Percentiles rank a stretch among this genome's conserved stretches.
These are phyloP conservation scores for Nymphalis io DNA, from an alignment of 1,140 invertebrate genomes.

Conservation along the genomic window DNA sequence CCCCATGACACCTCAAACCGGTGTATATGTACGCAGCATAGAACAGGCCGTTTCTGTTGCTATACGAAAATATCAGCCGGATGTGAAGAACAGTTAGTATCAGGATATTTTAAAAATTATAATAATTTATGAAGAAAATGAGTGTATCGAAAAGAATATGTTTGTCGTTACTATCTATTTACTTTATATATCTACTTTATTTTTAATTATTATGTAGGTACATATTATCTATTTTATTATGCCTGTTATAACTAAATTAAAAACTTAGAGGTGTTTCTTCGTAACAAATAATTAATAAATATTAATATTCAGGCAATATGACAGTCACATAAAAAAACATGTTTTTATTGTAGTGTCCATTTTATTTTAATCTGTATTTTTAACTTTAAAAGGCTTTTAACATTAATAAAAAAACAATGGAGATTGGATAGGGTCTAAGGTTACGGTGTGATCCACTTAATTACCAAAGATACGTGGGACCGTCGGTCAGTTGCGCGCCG, in stretches of 20 bases:
- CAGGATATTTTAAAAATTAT: neutral
- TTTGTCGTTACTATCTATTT: too few relatives aligned
- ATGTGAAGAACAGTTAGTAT: constrained; percentile 48
- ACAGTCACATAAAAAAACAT: too few relatives aligned
- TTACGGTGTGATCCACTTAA: constrained; percentile 66
- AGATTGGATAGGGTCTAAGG: constrained; percentile 34
- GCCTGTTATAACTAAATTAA: too few relatives aligned
- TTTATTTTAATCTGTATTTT: neutral
- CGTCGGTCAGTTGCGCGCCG: constrained; percentile 38
- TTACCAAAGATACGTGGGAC: constrained; percentile 39
- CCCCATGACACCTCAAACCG: constrained; percentile 86
- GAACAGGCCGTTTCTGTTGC: constrained; percentile 91
- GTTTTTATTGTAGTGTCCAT: too few relatives aligned
- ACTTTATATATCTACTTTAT: too few relatives aligned
- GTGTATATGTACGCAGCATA: constrained; percentile 89
- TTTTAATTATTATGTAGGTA: too few relatives aligned
- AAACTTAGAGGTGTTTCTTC: too few relatives aligned
- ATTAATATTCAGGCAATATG: too few relatives aligned
- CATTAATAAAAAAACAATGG: constrained; percentile 38
- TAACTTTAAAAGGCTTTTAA: neutral
- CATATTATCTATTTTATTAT: too few relatives aligned
- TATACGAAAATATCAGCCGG: constrained; percentile 86
- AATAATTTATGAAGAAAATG: constrained; percentile 7
- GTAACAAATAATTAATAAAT: too few relatives aligned
- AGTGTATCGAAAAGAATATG: neutral